Evolutionary conservation across 1,140 invertebrate genomes (phyloP), one percentile per base, ranked within the genome.

Genomic region (Camponotus pennsylvanicus): DNA sequence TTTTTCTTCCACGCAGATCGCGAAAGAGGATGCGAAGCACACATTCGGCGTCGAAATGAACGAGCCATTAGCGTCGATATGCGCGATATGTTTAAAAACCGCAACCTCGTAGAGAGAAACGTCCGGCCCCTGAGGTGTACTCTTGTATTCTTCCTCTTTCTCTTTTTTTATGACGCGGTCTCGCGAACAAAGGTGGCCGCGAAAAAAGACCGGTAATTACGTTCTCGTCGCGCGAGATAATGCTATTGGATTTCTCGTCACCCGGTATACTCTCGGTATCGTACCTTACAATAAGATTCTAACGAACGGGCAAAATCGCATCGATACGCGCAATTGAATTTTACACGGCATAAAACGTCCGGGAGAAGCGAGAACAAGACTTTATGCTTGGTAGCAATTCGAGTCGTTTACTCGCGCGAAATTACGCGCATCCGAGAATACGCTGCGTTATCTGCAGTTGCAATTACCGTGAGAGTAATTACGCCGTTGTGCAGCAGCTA

Each of bases 41-140:
- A 63, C 40, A n/a, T 27, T 80, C 64, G 34, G n/a, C 27, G 55
- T 57, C 63, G 34, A 59, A 87, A 82, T 80, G 86, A 77, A 88
- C 86, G 86, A 90, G 82, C 75, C 80, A 90, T 90, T 90, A 90
- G 80, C 57, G 75, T 89, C 80, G 88, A 90, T 85, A 85, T 76
- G 64, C 69, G 79, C 27, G 27, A 27, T 27, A 64, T 90, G 76
- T 90, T 84, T 87, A 80, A 87, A 90, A 90, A 87, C 57, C 75
- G 63, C 76, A 75, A 76, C 59, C 77, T 8, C 21, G 40, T 63
- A 76, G 61, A 70, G 69, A 76, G 67, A 52, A 63, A 40, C 45
- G 67, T 27, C 9, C 66, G 59, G 40, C 40, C 27, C n/a, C 0
- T 9, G 42, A 5, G 55, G 63, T 18, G 52, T 73, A 84, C 34